Evolutionary conservation across 2,113 vertebrate genomes (phyloP).

Genomic region (Tamias sibiricus): DNA sequence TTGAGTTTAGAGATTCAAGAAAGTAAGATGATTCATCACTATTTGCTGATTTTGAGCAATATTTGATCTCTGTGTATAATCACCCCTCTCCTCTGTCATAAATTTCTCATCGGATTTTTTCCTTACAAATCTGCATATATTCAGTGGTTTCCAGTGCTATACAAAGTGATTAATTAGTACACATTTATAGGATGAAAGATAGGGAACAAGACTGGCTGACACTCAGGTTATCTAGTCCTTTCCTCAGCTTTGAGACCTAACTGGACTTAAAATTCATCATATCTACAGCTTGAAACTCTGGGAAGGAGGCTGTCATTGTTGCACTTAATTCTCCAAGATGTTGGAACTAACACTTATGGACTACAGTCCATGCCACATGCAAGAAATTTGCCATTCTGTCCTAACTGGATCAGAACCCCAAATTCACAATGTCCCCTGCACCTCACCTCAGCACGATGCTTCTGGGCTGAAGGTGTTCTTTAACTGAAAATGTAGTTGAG

Average conservation of each 20-base stretch:
- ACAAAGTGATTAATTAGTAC: not conserved
- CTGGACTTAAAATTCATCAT: not conserved
- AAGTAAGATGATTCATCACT: not conserved
- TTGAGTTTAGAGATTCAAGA: conserved; percentile 4
- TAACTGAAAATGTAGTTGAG: not conserved
- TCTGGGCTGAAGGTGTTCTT: not conserved
- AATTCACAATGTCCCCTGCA: not conserved
- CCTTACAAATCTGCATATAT: not conserved
- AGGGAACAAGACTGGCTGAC: not conserved
- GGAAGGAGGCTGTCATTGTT: no score
- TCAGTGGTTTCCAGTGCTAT: not conserved
- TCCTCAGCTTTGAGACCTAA: not conserved
- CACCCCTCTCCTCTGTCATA: not conserved
- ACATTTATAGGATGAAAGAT: not conserved
- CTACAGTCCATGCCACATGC: not conserved
- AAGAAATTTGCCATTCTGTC: not conserved
- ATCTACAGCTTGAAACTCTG: not conserved
- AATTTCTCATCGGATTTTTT: not conserved
- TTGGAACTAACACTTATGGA: not conserved
- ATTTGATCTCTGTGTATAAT: not conserved
- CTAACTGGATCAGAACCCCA: not conserved
- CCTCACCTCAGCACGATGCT: not conserved
- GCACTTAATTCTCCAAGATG: not conserved
- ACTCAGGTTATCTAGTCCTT: not conserved
- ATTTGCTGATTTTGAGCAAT: not conserved